Conservation (phyloP, 2,888 invertebrate species). For the Folsomia manolachei region DNA sequence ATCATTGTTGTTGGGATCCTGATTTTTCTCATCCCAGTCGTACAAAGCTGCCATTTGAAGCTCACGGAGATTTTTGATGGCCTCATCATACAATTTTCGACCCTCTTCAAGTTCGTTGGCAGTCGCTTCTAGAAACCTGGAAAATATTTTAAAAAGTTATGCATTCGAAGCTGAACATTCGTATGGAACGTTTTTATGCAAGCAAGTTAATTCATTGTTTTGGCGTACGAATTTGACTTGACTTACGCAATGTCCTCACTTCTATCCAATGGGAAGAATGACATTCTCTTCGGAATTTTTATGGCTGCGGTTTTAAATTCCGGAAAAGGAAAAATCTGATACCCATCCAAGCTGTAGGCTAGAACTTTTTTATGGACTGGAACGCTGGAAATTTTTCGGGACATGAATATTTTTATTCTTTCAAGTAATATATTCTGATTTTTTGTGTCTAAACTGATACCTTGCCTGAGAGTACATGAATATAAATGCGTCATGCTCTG, state of each 20-base stretch:
- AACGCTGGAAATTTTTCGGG: no score
- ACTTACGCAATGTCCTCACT: neutral
- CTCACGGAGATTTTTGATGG: neutral
- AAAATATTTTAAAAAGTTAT: no score
- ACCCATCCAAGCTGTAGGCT: conserved; percentile 7
- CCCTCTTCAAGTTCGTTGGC: neutral
- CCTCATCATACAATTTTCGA: neutral
- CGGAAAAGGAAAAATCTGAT: conserved; percentile 11
- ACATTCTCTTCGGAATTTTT: neutral
- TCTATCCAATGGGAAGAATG: neutral
- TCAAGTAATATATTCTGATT: no score
- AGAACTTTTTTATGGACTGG: neutral
- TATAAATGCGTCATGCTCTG: conserved; percentile 10
- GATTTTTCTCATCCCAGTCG: no score
- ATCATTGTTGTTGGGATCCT: no score
- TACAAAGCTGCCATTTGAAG: neutral
- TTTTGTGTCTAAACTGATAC: neutral
- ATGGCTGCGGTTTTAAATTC: neutral
- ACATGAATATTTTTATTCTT: no score
- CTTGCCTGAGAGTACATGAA: neutral
- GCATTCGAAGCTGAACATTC: neutral
- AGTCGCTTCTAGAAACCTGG: neutral
- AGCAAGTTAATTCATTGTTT: no score
- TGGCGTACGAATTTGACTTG: neutral
- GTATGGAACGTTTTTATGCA: neutral